Percentiles rank a stretch among this genome's conserved stretches.
phyloP scores from a whole-genome alignment of 2,797 vertebrate species.

The Remorina albescens region DNA sequence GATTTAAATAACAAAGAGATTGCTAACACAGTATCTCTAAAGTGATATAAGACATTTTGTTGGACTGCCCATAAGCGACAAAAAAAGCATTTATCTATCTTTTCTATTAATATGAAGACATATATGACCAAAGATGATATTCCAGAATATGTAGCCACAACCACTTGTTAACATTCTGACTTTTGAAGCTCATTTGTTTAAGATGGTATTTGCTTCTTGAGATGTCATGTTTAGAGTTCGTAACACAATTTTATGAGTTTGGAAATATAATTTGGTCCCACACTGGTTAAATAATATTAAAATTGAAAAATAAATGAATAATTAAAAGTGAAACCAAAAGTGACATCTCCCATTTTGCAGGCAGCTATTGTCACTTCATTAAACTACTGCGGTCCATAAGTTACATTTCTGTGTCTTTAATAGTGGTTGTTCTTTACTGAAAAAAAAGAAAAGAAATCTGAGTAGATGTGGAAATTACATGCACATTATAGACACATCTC shows the following conservation, averaged over 20 bases:
- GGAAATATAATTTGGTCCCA: neutral
- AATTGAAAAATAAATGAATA: neutral
- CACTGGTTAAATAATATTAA: neutral
- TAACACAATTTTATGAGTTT: no score
- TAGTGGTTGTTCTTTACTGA: neutral
- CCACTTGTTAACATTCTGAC: neutral
- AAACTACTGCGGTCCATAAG: neutral
- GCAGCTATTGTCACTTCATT: no score
- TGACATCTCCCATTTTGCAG: neutral
- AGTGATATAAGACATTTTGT: neutral
- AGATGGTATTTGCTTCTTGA: neutral
- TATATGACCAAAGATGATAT: neutral
- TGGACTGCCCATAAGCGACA: neutral
- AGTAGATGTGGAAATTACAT: neutral
- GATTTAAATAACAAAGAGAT: no score
- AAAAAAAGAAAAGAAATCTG: neutral
- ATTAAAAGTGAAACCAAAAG: neutral
- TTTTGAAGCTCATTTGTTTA: neutral
- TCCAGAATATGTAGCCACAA: neutral
- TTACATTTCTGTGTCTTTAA: neutral
- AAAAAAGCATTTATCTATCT: neutral
- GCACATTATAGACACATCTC: neutral
- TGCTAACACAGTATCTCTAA: neutral
- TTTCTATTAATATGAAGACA: neutral
- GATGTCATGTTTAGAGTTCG: neutral